These are phyloP conservation scores for Phaethon lepturus DNA, from an alignment of 2,113 vertebrate species.

Conservation along the genomic window DNA sequence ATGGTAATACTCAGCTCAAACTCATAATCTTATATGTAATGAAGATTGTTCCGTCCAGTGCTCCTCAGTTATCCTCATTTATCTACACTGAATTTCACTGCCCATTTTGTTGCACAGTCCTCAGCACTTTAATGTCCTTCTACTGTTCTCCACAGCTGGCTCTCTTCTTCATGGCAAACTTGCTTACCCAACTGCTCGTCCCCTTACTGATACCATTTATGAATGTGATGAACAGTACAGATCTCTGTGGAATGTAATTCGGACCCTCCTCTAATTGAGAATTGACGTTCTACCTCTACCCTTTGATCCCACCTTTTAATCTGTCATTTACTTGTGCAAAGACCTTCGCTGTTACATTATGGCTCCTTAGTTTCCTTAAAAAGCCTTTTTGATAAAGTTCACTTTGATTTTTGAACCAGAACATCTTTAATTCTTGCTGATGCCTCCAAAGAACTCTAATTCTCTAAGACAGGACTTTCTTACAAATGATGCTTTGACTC, in stretches of 20 bases:
- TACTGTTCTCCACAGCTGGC: neutral
- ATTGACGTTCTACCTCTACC: neutral
- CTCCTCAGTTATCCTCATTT: neutral
- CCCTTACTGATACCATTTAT: neutral
- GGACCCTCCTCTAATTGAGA: neutral
- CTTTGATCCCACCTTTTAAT: neutral
- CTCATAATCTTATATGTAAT: neutral
- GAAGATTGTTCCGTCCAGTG: neutral
- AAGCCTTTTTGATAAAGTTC: neutral
- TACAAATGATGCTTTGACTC: neutral
- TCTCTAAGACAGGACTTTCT: neutral
- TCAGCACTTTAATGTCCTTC: neutral
- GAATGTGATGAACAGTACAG: neutral
- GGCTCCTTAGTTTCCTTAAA: neutral
- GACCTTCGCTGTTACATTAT: neutral
- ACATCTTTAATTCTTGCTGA: neutral
- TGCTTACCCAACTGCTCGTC: neutral
- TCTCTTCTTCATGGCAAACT: neutral
- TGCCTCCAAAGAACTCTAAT: neutral
- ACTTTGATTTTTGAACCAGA: slow-evolving; percentile 1
- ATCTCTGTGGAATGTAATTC: neutral
- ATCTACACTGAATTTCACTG: neutral
- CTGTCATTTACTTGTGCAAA: neutral
- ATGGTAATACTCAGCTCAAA: neutral
- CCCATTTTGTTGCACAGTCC: neutral